Conservation (phyloP, 2,797 vertebrate genomes). For the Vultur gryphus region DNA sequence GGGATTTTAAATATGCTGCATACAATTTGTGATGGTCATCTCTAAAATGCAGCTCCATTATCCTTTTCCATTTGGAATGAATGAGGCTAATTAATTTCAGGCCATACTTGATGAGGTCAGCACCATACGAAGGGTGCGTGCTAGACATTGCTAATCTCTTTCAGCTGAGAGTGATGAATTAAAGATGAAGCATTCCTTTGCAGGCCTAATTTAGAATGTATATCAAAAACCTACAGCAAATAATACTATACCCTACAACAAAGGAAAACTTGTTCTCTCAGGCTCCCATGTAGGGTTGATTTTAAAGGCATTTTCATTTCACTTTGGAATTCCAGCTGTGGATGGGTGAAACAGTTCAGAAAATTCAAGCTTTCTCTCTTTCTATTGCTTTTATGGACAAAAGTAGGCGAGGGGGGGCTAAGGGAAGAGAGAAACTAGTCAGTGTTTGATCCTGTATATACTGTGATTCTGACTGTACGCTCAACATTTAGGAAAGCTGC, state of each 20-base stretch:
- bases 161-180: conserved; percentile 85
- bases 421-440: conserved; percentile 52
- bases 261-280: conserved; percentile 79
- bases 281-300: conserved; percentile 72
- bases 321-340: conserved; percentile 72
- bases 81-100: conserved; percentile 85
- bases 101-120: conserved; percentile 84
- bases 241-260: conserved; percentile 78
- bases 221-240: conserved; percentile 80
- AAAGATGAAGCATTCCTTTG: conserved; percentile 83
- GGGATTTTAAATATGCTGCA: conserved; percentile 75
- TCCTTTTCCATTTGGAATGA: conserved; percentile 81
- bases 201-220: conserved; percentile 83
- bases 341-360: conserved; percentile 69
- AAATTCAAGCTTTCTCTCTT: conserved; percentile 70
- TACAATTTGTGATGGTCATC: conserved; percentile 80
- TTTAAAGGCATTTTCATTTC: conserved; percentile 73
- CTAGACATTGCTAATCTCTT: conserved; percentile 84
- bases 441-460: conserved; percentile 56
- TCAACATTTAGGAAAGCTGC: neutral
- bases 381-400: conserved; percentile 66
- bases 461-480: conserved; percentile 52
- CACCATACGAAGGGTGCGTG: conserved; percentile 78
- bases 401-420: conserved; percentile 47
- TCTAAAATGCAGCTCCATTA: conserved; percentile 79